A percentile compares a stretch with the other conserved stretches of the same genome.
These are phyloP conservation scores for Atethmia centrago DNA, from an alignment of 2,888 invertebrate genomes.

Conservation along the genomic window DNA sequence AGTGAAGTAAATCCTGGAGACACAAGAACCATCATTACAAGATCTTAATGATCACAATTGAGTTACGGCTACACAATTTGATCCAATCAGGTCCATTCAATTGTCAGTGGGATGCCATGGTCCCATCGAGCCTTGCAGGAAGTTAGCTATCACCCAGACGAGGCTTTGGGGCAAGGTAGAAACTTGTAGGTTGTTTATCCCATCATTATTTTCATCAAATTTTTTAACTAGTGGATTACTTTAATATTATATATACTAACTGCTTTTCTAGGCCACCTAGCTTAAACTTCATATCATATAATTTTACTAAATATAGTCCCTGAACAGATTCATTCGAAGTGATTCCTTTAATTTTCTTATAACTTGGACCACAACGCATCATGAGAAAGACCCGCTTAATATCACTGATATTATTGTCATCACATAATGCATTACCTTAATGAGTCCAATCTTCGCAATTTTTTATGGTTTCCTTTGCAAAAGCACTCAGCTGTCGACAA, in stretches of 20 bases:
- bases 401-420: conserved; percentile 51
- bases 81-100: conserved; percentile 55
- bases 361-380: conserved; percentile 35
- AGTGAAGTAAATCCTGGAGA: neutral
- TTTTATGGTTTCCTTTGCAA: conserved; percentile 57
- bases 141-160: conserved; percentile 41
- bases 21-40: conserved; percentile 10
- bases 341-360: neutral
- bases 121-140: conserved; percentile 43
- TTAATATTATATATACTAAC: neutral
- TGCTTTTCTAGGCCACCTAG: neutral
- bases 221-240: neutral
- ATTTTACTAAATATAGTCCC: neutral
- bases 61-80: conserved; percentile 49
- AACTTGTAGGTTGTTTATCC: neutral
- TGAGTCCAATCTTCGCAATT: conserved; percentile 61
- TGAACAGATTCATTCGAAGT: neutral
- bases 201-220: neutral
- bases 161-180: conserved; percentile 7
- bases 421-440: conserved; percentile 57
- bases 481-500: conserved; percentile 52
- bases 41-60: conserved; percentile 41
- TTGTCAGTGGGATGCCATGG: conserved; percentile 42
- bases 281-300: neutral
- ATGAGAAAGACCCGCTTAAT: conserved; percentile 50